Conservation (phyloP, 1,140 invertebrate genomes). For the Meloidogyne chitwoodi region DNA sequence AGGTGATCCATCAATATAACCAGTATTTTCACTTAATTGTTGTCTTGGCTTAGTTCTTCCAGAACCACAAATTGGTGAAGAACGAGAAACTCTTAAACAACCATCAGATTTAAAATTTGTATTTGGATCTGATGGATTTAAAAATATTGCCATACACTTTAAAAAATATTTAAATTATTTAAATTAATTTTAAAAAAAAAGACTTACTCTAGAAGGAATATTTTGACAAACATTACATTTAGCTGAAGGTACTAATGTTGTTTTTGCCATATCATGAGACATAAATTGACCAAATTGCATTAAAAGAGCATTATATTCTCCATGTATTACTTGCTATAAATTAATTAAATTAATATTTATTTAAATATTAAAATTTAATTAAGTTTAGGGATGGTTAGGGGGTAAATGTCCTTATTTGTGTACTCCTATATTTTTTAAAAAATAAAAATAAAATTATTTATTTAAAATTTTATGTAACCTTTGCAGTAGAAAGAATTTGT, state of each 20-base stretch:
- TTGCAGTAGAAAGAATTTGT: conserved; percentile 48
- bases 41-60: conserved; percentile 54
- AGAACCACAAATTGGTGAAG: conserved; percentile 59
- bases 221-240: conserved; percentile 60
- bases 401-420: no score
- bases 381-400: no score
- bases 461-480: no score
- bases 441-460: no score
- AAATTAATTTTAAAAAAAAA: background rate
- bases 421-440: no score
- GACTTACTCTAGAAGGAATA: conserved; percentile 44
- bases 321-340: conserved; percentile 30
- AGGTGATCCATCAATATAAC: conserved; percentile 51
- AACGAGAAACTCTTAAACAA: conserved; percentile 56
- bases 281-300: conserved; percentile 61
- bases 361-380: background rate
- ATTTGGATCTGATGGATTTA: conserved; percentile 48
- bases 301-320: conserved; percentile 53
- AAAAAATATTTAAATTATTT: background rate
- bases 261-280: conserved; percentile 57
- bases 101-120: conserved; percentile 47
- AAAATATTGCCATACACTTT: conserved; percentile 52
- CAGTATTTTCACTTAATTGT: conserved; percentile 58
- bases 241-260: conserved; percentile 57
- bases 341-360: background rate